phyloP scores from a whole-genome alignment of 92 coral and sea anemone species.

The Palythoa caribaeorum region DNA sequence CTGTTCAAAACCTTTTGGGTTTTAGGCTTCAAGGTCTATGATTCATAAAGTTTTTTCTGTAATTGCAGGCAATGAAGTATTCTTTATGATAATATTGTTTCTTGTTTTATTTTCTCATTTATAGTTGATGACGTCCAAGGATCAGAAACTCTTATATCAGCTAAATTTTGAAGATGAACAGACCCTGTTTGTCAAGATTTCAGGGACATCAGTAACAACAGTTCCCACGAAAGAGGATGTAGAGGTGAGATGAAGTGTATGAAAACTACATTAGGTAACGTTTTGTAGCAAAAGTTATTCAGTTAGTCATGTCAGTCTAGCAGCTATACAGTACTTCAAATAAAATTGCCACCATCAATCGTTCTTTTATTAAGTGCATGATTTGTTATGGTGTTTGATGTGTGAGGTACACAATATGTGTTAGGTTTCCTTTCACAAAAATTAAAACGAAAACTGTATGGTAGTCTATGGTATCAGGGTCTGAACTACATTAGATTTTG shows the following conservation, averaged over 20 bases:
- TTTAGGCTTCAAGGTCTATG: background rate
- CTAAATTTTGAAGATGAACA: conserved; percentile 90
- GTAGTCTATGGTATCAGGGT: too few species aligned
- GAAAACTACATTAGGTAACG: background rate
- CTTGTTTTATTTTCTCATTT: background rate
- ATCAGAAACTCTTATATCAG: conserved; percentile 87
- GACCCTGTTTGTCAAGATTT: conserved; percentile 75
- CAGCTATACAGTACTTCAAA: too few species aligned
- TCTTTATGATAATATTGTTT: background rate
- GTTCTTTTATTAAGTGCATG: too few species aligned
- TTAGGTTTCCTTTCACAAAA: too few species aligned
- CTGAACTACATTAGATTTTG: too few species aligned
- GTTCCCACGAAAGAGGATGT: conserved; percentile 87
- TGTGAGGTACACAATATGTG: too few species aligned
- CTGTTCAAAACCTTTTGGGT: too few species aligned
- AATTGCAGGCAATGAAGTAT: background rate
- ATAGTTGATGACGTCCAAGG: conserved; percentile 83
- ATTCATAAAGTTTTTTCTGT: background rate
- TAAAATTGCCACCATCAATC: too few species aligned
- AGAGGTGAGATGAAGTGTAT: conserved; percentile 65
- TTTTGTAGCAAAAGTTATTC: too few species aligned
- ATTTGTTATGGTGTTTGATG: too few species aligned
- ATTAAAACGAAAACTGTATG: too few species aligned
- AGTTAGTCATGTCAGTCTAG: too few species aligned
- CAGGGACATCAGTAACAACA: conserved; percentile 76